Evolutionary conservation across 2,113 vertebrate genomes (phyloP), one percentile per base, ranked within the genome.

Genomic region (Trichechus manatus): DNA sequence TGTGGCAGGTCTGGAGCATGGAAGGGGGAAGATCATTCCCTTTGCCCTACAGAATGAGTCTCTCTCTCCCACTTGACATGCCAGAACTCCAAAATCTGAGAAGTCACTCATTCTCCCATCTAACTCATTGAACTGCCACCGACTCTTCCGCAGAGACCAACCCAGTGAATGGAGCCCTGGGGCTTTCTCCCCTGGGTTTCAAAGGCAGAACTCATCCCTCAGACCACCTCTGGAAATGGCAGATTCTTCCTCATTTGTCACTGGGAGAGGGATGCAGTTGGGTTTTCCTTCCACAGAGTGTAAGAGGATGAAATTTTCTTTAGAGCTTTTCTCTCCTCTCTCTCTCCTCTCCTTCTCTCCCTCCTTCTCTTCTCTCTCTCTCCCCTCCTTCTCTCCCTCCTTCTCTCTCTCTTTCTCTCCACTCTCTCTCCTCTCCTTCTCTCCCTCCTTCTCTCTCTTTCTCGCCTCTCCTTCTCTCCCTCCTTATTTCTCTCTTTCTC

Each of bases 1-100:
- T 39, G 3, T 0, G 5, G 50, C 36, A 22, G 39, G 47, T 14
- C 14, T 4, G 8, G 50, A 20, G 5, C 3, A 4, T 5, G 13
- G 15, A 9, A 9, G 29, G 50, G 39, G 22, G 42, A 64, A 82
- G 22, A 42, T 13, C 1, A 6, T 2, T 14, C 36, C 19, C 19
- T 6, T 42, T 31, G 4, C 14, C 56, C 77, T 39, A 4, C 25
- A 86, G 44, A 93, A 27, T 7, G 23, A 42, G 19, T 36, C 9
- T 56, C 33, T 59, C 79, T 36, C 31, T 53, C 44, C 47, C 63
- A 5, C 29, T 2, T 15, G 33, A 6, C 3, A 1, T 15, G 22
- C 29, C 15, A 64, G 42, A 42, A 44, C 64, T 39, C 59, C 27
- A 47, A 13, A 74, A 44, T 36, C 47, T 27, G 66, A 64, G 36